Evolutionary conservation across 2,888 invertebrate species (phyloP), one percentile per base, ranked within the genome.

Genomic region (Apodemia hepburni): DNA sequence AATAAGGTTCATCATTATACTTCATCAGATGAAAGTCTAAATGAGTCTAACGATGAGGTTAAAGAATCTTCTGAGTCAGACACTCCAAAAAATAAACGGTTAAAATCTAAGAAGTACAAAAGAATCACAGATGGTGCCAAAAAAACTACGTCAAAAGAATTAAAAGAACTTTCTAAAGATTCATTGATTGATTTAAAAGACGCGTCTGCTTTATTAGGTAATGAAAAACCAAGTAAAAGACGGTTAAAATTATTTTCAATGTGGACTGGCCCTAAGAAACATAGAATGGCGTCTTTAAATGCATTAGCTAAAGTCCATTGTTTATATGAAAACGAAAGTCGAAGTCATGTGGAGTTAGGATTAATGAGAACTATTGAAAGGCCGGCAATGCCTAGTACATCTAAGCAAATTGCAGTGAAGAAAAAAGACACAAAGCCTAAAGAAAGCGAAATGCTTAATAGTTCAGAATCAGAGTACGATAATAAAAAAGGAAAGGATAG

Each of bases 221-320:
- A 79, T 65, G 87, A 87, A 69, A 88, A 89, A 73, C 86, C 85
- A n/a, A 86, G 83, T 68, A 88, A 87, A 71, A 79, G 87, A 64
- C 85, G 94, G 66, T 90, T 94, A 70, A 93, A 94, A 75, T 83
- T 95, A 47, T 91, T 94, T 65, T 94, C 94, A 1, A 94, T 95
- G 86, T 95, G 95, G 95, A 93, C 92, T 69, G 96, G 96, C 0
- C 96, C 96, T 29, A 97, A 97, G 82, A 93, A 95, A 58, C 96
- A 96, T 78, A 93, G 98, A 69, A 97, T 97, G 84, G 98, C 98
- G 47, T 97, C 97, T 2, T 84, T 98, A 38, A 98, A 98, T 79
- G 98, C 98, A 0, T 82, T 96, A 71, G 97, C 97, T 33, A 97
- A 97, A 90, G 97, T 98, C 2, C 97, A 97, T 80, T 97, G 97